Evolutionary conservation across 2,888 invertebrate species (phyloP).

Genomic region (Conistra vaccinii): DNA sequence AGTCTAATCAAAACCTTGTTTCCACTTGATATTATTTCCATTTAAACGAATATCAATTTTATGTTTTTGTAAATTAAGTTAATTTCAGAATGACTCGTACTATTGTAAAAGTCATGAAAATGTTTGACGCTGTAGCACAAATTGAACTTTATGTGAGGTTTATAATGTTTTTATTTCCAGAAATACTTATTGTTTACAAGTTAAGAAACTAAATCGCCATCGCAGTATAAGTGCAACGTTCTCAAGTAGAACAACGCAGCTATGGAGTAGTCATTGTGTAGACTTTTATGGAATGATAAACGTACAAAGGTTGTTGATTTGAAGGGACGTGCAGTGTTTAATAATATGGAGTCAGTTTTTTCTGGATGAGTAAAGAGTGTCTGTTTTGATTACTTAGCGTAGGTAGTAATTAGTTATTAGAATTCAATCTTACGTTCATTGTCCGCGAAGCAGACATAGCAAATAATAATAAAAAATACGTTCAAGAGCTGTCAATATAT

Average conservation of each 20-base stretch:
- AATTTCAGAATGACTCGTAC: background rate
- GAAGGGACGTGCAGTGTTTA: constrained; percentile 28
- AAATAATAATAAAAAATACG: background rate
- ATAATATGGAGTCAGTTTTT: constrained; percentile 18
- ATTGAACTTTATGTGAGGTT: background rate
- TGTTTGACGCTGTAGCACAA: background rate
- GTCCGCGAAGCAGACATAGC: background rate
- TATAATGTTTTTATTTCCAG: background rate
- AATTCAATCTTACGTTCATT: background rate
- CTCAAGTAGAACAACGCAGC: constrained; percentile 54
- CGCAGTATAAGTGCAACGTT: constrained; percentile 64
- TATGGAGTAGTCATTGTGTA: constrained; percentile 47
- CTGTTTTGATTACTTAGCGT: background rate
- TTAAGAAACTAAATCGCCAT: background rate
- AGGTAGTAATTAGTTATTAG: background rate
- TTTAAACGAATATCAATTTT: background rate
- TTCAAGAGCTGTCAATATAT: too few relatives aligned
- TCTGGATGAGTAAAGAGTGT: background rate
- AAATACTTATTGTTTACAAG: background rate
- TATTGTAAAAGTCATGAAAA: background rate
- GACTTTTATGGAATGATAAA: constrained; percentile 39
- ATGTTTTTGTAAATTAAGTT: accelerated
- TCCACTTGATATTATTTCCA: background rate
- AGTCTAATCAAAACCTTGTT: constrained; percentile 1
- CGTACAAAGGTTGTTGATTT: constrained; percentile 37